phyloP scores from a whole-genome alignment of 1,140 invertebrate species.

The Meloidogyne hapla region DNA sequence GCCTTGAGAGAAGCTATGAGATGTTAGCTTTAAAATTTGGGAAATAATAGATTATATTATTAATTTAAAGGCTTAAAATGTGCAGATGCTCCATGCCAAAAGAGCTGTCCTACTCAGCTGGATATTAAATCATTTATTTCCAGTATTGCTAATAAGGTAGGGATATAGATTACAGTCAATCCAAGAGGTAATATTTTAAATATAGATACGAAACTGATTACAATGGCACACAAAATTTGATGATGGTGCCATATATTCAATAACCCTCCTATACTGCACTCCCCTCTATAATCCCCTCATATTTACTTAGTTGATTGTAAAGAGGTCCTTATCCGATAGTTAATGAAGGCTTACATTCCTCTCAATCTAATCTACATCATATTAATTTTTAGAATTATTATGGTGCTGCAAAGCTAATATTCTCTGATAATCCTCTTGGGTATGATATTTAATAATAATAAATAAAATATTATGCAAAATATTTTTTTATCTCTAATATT shows the following conservation, averaged over 20 bases:
- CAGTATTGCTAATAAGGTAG: constrained; percentile 88
- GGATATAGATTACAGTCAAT: not conserved
- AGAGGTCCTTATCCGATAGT: too few relatives aligned
- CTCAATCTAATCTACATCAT: too few relatives aligned
- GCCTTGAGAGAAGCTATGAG: constrained; percentile 82
- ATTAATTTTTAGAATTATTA: constrained; percentile 89
- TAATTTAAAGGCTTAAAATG: constrained; percentile 81
- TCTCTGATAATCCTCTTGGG: constrained; percentile 92
- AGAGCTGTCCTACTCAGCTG: constrained; percentile 93
- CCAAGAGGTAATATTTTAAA: constrained; percentile 15
- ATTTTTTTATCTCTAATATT: not conserved
- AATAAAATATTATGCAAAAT: not conserved
- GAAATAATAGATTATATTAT: constrained; percentile 63
- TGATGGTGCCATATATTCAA: too few relatives aligned
- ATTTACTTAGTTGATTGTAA: too few relatives aligned
- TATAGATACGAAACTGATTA: too few relatives aligned
- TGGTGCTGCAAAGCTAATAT: constrained; percentile 90
- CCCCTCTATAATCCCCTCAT: too few relatives aligned
- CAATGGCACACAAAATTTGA: too few relatives aligned
- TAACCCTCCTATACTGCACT: too few relatives aligned
- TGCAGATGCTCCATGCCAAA: constrained; percentile 95
- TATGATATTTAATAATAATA: not conserved
- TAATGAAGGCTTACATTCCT: too few relatives aligned
- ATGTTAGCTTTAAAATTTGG: constrained; percentile 41
- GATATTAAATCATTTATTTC: constrained; percentile 95